Percentiles rank a stretch among this genome's conserved stretches.
Evolutionary conservation across 2,888 invertebrate genomes (phyloP).

Genomic region (Lasioglossum lativentre): DNA sequence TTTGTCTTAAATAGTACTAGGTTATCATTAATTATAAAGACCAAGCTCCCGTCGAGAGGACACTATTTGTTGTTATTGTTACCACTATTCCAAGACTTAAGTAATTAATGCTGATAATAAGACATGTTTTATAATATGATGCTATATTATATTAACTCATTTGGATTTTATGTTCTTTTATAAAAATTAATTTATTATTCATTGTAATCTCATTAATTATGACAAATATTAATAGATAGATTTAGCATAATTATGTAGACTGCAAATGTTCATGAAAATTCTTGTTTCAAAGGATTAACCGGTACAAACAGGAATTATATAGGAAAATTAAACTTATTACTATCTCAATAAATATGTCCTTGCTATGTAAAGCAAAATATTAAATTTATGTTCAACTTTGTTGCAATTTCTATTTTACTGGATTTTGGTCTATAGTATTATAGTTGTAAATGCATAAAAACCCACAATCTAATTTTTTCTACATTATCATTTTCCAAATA

Average conservation of each 20-base stretch:
- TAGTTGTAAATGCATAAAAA: not conserved
- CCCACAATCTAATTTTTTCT: not conserved
- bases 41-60: not conserved
- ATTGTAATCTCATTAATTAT: not conserved
- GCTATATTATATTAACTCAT: slow-evolving; percentile 29
- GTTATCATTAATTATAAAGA: not conserved
- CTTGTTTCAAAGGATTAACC: not conserved
- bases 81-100: slow-evolving; percentile 21
- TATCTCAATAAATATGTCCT: not conserved
- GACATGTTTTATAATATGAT: slow-evolving; percentile 11
- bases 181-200: slow-evolving; percentile 16
- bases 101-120: slow-evolving; percentile 9
- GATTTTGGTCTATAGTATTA: not conserved
- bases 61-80: slow-evolving; percentile 31
- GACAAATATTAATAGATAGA: slow-evolving; percentile 2
- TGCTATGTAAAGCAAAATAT: not conserved
- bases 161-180: slow-evolving; percentile 30
- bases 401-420: not conserved
- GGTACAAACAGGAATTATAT: not conserved
- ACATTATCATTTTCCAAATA: not conserved
- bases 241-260: slow-evolving; percentile 15
- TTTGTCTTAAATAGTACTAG: not conserved
- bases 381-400: not conserved
- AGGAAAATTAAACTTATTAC: not conserved
- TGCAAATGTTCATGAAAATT: not conserved